phyloP scores from a whole-genome alignment of 1,140 invertebrate species.

The Akabosia matsudoensis region DNA sequence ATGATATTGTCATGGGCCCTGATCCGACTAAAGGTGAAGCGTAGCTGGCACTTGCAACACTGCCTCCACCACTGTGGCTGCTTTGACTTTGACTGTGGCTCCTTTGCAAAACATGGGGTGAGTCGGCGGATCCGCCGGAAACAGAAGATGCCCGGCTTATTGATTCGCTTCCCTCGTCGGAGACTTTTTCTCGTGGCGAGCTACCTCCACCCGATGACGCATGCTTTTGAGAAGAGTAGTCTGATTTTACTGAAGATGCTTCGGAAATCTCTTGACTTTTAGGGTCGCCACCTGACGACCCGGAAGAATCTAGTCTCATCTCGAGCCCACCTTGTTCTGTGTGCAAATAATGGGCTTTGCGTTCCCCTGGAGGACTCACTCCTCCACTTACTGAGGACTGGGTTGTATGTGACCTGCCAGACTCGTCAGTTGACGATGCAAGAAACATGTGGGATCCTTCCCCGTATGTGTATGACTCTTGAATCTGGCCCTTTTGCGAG shows the following conservation, averaged over 20 bases:
- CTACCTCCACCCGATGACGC: background rate
- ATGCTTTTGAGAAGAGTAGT: slow-evolving; percentile 12
- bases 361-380: background rate
- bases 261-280: slow-evolving; percentile 22
- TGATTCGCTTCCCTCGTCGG: slow-evolving; percentile 28
- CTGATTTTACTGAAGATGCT: slow-evolving; percentile 22
- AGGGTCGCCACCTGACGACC: background rate
- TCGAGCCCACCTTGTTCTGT: background rate
- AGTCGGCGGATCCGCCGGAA: background rate
- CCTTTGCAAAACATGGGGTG: slow-evolving; percentile 10
- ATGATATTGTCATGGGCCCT: slow-evolving; percentile 3
- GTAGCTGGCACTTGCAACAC: background rate
- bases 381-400: slow-evolving; percentile 1
- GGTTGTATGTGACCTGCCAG: background rate
- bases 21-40: slow-evolving; percentile 11
- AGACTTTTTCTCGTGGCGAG: slow-evolving; percentile 29
- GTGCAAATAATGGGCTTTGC: background rate
- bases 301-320: slow-evolving; percentile 4
- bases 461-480: background rate
- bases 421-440: slow-evolving; percentile 28
- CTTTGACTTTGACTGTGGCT: slow-evolving; percentile 5
- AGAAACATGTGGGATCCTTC: slow-evolving; percentile 16
- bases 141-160: slow-evolving; percentile 25
- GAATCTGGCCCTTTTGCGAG: slow-evolving; percentile 31
- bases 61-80: background rate